Base-by-base conservation (phyloP, 2,888 invertebrate species). In the Lithodes maja region DNA sequence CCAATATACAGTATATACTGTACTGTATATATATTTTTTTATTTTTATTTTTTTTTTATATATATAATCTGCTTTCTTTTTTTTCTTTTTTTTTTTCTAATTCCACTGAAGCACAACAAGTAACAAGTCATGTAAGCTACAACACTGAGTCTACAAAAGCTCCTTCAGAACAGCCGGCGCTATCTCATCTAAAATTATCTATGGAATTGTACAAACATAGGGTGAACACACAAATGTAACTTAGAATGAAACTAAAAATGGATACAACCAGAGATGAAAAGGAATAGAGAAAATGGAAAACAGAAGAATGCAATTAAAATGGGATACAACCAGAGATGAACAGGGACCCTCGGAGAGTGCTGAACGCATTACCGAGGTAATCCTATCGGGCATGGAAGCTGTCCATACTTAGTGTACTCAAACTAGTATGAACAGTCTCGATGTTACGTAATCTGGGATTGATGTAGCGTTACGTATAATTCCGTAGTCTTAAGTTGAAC, bases 141-240 rank as follows among this genome's bases (percentile, higher is more conserved):
- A 85, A 85, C 85, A 89, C 75, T 83, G 83, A 68, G 84, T 83
- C 88, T 89, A 89, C 75, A 55, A 75, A 89, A 89, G 88, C 88
- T 89, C 85, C 88, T 61, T 68, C 88, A 85, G 77, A 89, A 85
- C 85, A 85, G 85, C 75, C 49, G 52, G 79, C 79, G 79, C 17
- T 53, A 55, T 83, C 49, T 87, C 54, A 83, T 54, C 83, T 79
- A 85, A 83, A 53, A 50, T 52, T 71, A 17, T 55, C 53, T 68
- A 68, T 33, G 82, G 33, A 82, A 49, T 49, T 49, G 33, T 61
- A 55, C 7, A 49, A n/a, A 82, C 33, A 61, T 12, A 17, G 17
- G 12, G 12, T 15, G 17, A 80, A 52, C 7, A 80, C 80, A 12
- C 2, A 53, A 17, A 54, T 12, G 33, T 33, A 33, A 33, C 33